These are phyloP conservation scores for Pomacea maculata DNA, from an alignment of 1,140 invertebrate genomes.

Conservation along the genomic window DNA sequence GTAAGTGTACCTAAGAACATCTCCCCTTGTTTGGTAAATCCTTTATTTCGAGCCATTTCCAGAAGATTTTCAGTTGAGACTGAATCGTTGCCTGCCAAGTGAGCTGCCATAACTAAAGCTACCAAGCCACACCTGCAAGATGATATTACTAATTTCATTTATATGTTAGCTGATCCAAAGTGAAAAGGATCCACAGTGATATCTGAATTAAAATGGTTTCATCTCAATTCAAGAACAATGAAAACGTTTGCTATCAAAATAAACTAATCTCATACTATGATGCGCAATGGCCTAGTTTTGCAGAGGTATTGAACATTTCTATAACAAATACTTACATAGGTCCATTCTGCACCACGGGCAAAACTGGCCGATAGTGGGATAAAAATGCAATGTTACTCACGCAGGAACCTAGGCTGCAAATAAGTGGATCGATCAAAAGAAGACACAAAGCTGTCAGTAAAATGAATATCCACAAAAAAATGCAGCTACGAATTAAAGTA, in stretches of 20 bases:
- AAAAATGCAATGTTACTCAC: slow-evolving; percentile 2
- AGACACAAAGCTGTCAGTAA: too few relatives aligned
- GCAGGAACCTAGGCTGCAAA: too few relatives aligned
- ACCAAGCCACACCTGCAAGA: slow-evolving; percentile 79
- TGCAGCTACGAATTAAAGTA: too few relatives aligned
- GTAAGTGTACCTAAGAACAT: slow-evolving; percentile 77
- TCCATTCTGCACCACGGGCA: slow-evolving; percentile 26
- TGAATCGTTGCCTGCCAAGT: slow-evolving; percentile 64
- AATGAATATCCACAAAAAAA: too few relatives aligned
- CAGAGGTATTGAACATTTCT: background rate
- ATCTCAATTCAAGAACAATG: too few relatives aligned
- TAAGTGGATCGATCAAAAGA: too few relatives aligned
- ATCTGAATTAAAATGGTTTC: too few relatives aligned
- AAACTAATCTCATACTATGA: too few relatives aligned
- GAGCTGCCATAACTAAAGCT: slow-evolving; percentile 79
- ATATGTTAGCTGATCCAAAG: too few relatives aligned
- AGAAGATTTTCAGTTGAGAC: slow-evolving; percentile 71
- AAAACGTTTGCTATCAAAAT: too few relatives aligned
- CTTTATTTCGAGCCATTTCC: slow-evolving; percentile 70
- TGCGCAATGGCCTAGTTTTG: too few relatives aligned
- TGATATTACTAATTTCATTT: background rate
- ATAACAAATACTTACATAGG: slow-evolving; percentile 21
- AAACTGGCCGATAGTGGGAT: slow-evolving; percentile 20
- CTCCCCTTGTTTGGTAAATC: slow-evolving; percentile 83
- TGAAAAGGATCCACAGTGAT: too few relatives aligned